Evolutionary conservation across 2,888 invertebrate genomes (phyloP), one percentile per base, ranked within the genome.

Genomic region (Horisme vitalbata): DNA sequence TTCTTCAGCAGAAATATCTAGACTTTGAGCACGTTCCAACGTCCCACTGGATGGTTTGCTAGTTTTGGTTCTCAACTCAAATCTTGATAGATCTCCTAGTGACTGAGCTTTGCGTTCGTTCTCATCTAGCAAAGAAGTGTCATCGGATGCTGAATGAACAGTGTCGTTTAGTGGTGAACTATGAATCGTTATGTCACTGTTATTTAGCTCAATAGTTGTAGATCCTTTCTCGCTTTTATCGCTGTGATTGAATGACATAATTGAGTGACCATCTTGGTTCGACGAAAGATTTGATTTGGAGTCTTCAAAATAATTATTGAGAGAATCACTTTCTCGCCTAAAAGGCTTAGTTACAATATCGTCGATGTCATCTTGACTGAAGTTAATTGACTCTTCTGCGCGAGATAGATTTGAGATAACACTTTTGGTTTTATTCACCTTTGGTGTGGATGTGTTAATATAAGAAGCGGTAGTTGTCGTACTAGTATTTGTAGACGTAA

Each of bases 41-140:
- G 93, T 93, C 2, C 93, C 92, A 2, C 90, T 81, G 2, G 90
- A 73, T 5, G 90, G 86, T 48, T 88, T 84, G 55, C 72, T 89
- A 12, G 83, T 68, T 54, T 84, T 88, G 24, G 86, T 57, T 61
- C 84, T 75, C 6, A 87, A 50, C 64, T 90, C 87, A 51, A 95
- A 93, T 68, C 93, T 93, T 0, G 95, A 95, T 35, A 96, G 80
- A 76, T 96, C 95, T 0, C 95, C 95, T 1, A 95, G 87, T 23
- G 95, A 95, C 0, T 95, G 94, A 1, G 95, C 95, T 81, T 94
- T 94, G 10, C 95, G 83, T 66, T 93, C 93, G 55, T 93, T 93
- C 35, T 93, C 92, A 51, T 91, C 91, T 44, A 84, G 74, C 41
- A 84, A 77, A 0, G 91, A 90, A 6, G 84, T 75, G 57, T 91